Evolutionary conservation across 2,113 vertebrate genomes (phyloP).

Genomic region (Martes martes): DNA sequence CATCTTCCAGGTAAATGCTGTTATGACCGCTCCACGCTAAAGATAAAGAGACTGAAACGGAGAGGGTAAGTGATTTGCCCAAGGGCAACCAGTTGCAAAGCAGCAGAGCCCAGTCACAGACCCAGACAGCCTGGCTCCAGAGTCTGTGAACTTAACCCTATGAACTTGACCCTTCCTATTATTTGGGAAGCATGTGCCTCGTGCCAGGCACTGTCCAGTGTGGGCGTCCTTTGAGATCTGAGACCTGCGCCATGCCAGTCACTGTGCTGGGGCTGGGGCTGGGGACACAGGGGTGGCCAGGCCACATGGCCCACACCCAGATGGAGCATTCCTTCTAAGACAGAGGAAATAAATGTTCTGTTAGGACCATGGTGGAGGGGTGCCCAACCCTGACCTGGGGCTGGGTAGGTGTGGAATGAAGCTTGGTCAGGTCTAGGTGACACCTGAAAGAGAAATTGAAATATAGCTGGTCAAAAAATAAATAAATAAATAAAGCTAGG

Average conservation of each 20-base stretch:
- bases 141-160: neutral
- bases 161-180: neutral
- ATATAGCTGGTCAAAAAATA: neutral
- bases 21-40: no score
- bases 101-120: neutral
- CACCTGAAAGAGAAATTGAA: neutral
- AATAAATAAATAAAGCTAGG: neutral
- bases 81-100: neutral
- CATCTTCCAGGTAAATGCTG: neutral
- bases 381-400: neutral
- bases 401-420: no score
- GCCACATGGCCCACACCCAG: no score
- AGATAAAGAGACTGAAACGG: neutral
- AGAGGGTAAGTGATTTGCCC: neutral
- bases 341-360: accelerated
- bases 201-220: neutral
- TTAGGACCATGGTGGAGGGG: neutral
- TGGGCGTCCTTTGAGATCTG: neutral
- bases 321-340: neutral
- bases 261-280: neutral
- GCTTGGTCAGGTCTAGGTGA: neutral
- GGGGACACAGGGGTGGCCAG: neutral
- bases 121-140: conserved; percentile 15
- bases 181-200: neutral
- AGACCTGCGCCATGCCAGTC: neutral